A percentile compares a stretch with the other conserved stretches of the same genome.
Evolutionary conservation across 2,797 vertebrate genomes (phyloP).

Genomic region (Typhlichthys subterraneus): DNA sequence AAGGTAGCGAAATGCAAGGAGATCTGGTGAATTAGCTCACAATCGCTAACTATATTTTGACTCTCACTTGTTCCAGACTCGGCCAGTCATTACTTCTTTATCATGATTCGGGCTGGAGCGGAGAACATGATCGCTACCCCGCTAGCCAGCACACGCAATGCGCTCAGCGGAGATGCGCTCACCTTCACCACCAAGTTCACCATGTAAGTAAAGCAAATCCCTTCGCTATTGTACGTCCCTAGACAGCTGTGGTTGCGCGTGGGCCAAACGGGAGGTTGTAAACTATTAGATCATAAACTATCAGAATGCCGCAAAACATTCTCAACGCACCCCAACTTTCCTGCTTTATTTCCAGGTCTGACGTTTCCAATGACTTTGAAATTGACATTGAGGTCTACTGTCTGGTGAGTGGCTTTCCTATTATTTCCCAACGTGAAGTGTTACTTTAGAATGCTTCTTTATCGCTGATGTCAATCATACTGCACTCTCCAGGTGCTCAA

Average conservation of each 20-base stretch:
- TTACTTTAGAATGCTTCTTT: background rate
- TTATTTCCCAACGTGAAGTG: background rate
- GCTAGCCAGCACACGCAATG: conserved; percentile 82
- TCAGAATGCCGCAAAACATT: background rate
- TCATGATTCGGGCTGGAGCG: conserved; percentile 87
- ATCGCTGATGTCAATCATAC: background rate
- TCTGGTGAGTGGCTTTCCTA: conserved; percentile 79
- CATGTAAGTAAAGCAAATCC: conserved; percentile 78
- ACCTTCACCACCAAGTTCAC: conserved; percentile 87
- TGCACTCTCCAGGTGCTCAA: conserved; percentile 83
- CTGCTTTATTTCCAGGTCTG: conserved; percentile 71
- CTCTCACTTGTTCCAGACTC: conserved; percentile 37
- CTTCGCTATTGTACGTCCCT: background rate
- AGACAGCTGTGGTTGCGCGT: too few species aligned
- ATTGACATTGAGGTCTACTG: conserved; percentile 90
- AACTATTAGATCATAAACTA: background rate
- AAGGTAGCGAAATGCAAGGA: too few species aligned
- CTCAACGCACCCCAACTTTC: background rate
- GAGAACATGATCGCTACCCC: conserved; percentile 91
- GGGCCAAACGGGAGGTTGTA: background rate
- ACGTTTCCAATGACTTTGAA: conserved; percentile 90
- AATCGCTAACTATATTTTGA: background rate
- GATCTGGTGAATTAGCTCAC: background rate
- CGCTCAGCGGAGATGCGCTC: conserved; percentile 91
- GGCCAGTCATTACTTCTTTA: conserved; percentile 88